Evolutionary conservation across 1,140 invertebrate species (phyloP).

Genomic region (Macrobrachium rosenbergii): DNA sequence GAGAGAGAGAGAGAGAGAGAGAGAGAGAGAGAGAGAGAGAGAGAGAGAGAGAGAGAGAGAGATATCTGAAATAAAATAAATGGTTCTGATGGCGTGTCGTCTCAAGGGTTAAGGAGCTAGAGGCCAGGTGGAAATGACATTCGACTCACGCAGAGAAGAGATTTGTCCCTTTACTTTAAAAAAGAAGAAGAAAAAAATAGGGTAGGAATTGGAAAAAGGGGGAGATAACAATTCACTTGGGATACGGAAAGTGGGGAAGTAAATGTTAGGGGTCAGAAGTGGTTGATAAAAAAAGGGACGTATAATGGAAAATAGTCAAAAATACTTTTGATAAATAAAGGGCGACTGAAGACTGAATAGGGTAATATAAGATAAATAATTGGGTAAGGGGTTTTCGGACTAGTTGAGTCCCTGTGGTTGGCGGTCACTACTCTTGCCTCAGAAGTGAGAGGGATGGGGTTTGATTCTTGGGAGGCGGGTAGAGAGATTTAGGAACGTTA

Average conservation of each 20-base stretch:
- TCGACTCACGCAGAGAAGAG: background rate
- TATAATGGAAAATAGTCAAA: too few relatives aligned
- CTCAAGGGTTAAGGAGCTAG: background rate
- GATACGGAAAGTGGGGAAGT: background rate
- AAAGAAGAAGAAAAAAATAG: background rate
- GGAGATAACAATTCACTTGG: background rate
- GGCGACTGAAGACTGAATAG: too few relatives aligned
- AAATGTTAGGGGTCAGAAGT: background rate
- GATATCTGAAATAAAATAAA: background rate
- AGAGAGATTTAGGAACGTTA: too few relatives aligned
- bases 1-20: too few relatives aligned
- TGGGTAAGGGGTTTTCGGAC: too few relatives aligned
- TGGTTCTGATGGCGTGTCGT: background rate
- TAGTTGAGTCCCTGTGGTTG: too few relatives aligned
- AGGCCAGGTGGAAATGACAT: background rate
- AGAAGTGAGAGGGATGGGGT: too few relatives aligned
- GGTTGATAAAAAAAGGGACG: background rate
- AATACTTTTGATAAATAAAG: too few relatives aligned
- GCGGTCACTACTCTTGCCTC: too few relatives aligned
- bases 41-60: constrained; percentile 26
- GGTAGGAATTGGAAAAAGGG: background rate
- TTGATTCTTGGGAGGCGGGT: too few relatives aligned
- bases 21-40: constrained; percentile 21
- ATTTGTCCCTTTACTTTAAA: background rate
- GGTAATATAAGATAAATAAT: too few relatives aligned